Conservation (phyloP, 2,888 invertebrate genomes). For the Pomacea canaliculata region DNA sequence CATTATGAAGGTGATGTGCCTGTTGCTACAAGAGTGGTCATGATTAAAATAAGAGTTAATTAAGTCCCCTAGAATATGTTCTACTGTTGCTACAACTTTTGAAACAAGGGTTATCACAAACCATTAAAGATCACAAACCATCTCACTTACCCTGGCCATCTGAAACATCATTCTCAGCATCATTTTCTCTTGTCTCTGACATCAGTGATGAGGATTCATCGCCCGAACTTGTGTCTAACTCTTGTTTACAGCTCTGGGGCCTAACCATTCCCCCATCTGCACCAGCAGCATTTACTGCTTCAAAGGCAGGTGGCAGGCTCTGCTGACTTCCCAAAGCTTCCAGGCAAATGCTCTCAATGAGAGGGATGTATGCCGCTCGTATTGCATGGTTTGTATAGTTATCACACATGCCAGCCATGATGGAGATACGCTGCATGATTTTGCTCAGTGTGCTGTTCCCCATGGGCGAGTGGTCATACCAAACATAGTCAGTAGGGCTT, state of each 20-base stretch:
- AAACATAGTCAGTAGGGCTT: conserved; percentile 53
- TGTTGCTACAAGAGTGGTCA: too few relatives aligned
- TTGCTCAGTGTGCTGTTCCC: conserved; percentile 61
- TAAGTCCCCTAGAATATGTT: background rate
- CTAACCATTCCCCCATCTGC: conserved; percentile 17
- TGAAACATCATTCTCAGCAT: conserved; percentile 13
- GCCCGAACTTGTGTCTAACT: conserved; percentile 13
- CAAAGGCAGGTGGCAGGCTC: background rate
- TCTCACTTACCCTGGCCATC: background rate
- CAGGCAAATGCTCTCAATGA: conserved; percentile 43
- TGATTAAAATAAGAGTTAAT: background rate
- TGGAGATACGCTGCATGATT: conserved; percentile 43
- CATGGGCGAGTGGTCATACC: conserved; percentile 60
- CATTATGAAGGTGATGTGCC: too few relatives aligned
- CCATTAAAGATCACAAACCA: background rate
- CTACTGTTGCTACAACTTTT: background rate
- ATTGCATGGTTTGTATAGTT: conserved; percentile 61
- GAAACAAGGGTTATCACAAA: conserved; percentile 11
- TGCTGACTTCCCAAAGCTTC: conserved; percentile 5
- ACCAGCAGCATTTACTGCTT: background rate
- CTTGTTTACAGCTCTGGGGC: conserved; percentile 14
- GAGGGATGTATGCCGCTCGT: conserved; percentile 57
- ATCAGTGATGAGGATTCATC: conserved; percentile 21
- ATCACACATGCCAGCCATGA: conserved; percentile 47
- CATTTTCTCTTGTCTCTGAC: conserved; percentile 13